Conservation (phyloP, 2,797 vertebrate species). For the Mormyrops attenuatus region DNA sequence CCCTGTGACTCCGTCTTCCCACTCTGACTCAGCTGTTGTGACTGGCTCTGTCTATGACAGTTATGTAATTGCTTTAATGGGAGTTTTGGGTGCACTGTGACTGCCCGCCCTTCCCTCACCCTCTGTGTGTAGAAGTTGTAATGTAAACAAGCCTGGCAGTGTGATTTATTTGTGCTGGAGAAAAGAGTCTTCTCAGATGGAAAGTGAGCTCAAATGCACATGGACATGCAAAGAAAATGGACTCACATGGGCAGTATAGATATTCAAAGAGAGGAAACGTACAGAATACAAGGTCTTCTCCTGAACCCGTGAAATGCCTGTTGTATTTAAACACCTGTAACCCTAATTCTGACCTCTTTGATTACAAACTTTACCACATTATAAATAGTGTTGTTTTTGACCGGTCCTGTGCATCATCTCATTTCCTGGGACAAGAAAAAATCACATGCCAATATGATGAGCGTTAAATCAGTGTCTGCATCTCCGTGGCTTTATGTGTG, state of each 20-base stretch:
- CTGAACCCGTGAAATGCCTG: not conserved
- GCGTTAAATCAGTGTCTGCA: not conserved
- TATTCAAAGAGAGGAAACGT: not conserved
- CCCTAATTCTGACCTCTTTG: not conserved
- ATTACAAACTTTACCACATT: not conserved
- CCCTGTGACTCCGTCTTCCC: not conserved
- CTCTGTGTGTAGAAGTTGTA: not conserved
- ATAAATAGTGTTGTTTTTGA: not conserved
- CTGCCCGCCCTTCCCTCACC: not conserved
- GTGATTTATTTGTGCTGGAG: not conserved
- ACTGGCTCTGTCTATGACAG: not conserved
- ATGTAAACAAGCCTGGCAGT: not conserved
- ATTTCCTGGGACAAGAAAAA: not conserved
- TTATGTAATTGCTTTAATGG: conserved; percentile 12
- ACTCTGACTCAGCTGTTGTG: conserved; percentile 1
- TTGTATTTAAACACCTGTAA: not conserved
- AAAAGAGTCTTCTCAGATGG: not conserved
- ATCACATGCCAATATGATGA: not conserved
- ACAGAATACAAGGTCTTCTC: not conserved
- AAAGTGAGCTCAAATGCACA: not conserved
- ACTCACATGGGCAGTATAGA: not conserved
- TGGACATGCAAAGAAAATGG: not conserved
- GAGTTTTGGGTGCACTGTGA: not conserved
- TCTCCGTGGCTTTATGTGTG: not conserved
- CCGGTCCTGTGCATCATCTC: not conserved